phyloP scores from a whole-genome alignment of 2,113 vertebrate genomes.

The Hymenochirus boettgeri region DNA sequence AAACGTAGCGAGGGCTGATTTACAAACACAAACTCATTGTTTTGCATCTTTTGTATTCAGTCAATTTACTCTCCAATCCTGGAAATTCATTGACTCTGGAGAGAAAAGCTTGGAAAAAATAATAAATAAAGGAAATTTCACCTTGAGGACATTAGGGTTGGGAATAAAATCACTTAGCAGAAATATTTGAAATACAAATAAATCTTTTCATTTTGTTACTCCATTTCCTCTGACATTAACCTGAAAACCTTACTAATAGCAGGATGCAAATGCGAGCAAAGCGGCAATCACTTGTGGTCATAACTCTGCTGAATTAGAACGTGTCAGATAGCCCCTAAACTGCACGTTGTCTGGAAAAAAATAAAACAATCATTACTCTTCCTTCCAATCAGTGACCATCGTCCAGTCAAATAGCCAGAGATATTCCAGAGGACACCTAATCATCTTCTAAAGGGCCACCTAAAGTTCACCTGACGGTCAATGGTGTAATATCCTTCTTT shows the following conservation, averaged over 20 bases:
- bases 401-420: conserved; percentile 20
- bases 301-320: conserved; percentile 4
- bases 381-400: conserved; percentile 27
- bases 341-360: conserved; percentile 6
- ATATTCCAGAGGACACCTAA: conserved; percentile 27
- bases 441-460: conserved; percentile 39
- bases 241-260: neutral
- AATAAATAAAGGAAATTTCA: no score
- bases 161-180: neutral
- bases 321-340: conserved; percentile 10
- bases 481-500: conserved; percentile 20
- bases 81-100: no score
- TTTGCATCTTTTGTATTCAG: neutral
- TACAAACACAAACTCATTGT: neutral
- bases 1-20: neutral
- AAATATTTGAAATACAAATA: conserved; percentile 1
- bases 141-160: neutral
- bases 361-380: conserved; percentile 26
- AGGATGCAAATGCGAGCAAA: neutral
- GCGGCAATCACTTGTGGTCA: neutral
- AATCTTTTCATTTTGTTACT: neutral
- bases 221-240: neutral
- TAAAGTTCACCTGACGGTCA: conserved; percentile 27
- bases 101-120: no score
- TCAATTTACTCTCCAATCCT: no score